These are phyloP conservation scores for Drosophila differens DNA, from an alignment of 2,888 invertebrate species.

Conservation along the genomic window DNA sequence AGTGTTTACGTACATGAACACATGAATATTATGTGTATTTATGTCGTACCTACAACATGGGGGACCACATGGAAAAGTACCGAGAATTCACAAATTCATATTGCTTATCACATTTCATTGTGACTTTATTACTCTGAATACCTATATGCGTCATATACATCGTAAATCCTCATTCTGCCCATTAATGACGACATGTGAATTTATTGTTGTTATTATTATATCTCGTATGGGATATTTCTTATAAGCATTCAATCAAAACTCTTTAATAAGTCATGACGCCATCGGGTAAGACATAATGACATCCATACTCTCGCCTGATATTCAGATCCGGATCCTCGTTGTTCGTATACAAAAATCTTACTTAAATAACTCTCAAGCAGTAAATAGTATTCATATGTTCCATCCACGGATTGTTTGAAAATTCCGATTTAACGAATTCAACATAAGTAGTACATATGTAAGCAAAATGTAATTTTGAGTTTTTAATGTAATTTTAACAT, in stretches of 20 bases:
- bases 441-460: slow-evolving; percentile 58
- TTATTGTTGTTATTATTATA: slow-evolving; percentile 1
- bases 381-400: neutral
- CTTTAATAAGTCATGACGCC: neutral
- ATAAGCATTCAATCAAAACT: neutral
- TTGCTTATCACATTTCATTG: slow-evolving; percentile 22
- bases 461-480: slow-evolving; percentile 59
- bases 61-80: neutral
- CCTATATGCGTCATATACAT: slow-evolving; percentile 20
- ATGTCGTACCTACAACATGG: neutral
- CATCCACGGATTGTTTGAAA: slow-evolving; percentile 3
- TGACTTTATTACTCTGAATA: slow-evolving; percentile 34
- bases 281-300: neutral
- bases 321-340: neutral
- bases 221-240: neutral
- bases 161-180: slow-evolving; percentile 7
- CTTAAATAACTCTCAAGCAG: neutral
- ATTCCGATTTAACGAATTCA: slow-evolving; percentile 30
- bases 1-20: neutral
- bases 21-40: neutral
- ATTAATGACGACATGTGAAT: slow-evolving; percentile 23
- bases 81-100: slow-evolving; percentile 23
- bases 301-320: neutral
- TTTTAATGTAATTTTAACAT: slow-evolving; percentile 67
- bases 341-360: neutral